Base-by-base conservation (phyloP, 2,113 vertebrate genomes). In the Vidua chalybeata region DNA sequence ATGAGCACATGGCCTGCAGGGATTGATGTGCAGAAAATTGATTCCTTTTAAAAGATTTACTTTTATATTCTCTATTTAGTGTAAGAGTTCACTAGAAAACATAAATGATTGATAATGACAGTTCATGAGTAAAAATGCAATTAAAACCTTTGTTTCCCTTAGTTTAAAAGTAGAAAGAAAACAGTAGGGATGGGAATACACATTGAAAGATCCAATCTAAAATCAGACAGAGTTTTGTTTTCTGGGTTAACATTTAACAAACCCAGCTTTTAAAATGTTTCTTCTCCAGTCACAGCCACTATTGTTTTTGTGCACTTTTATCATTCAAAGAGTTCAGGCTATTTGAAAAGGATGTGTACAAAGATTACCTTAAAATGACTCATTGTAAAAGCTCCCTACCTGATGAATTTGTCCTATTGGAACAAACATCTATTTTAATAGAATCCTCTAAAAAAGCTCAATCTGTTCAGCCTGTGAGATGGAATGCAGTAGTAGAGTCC, bases 1-100 rank as follows among this genome's bases (percentile, higher is more conserved):
- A 97, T n/a, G 97, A 98, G 96, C 97, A 95, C 97, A 97, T 97
- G 97, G 97, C 98, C 98, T 97, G 96, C 56, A 83, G 98, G 97
- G 92, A 97, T 88, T 97, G 94, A 97, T 96, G 95, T 97, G 92
- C 84, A 96, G 93, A 78, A 96, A 97, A 96, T 97, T 96, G 97
- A 97, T 97, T 97, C 90, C 83, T 95, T 97, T 96, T 66, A 77
- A 92, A 94, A 96, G 95, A 97, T 97, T 98, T 97, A 97, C 97
- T 97, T 97, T 93, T 96, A 92, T 90, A 84, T 97, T 96, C 88
- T 96, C 95, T 97, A 96, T 97, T 97, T 97, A 96, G 96, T 92
- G 59, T 58, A 89, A 62, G 74, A 80, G 35, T 92, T 92, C 83
- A 84, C 84, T 75, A 61, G 90, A 64, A 93, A 95, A 79, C 89